Conservation (phyloP, 2,888 invertebrate species). For the Cyrtodaria siliqua region DNA sequence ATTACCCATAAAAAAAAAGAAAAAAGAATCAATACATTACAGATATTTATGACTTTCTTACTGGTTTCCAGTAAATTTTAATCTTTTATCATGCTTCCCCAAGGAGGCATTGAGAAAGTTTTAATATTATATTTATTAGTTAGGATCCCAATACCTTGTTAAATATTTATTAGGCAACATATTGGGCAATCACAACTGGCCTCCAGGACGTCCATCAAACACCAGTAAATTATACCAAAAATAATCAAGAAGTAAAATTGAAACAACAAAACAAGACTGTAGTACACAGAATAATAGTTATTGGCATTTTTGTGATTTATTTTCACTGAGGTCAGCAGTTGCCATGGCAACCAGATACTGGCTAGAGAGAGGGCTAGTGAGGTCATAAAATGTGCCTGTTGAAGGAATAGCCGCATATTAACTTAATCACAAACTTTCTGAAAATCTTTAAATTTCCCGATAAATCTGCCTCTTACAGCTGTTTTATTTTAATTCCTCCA, state of each 20-base stretch:
- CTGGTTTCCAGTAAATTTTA: conserved; percentile 51
- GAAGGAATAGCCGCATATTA: conserved; percentile 59
- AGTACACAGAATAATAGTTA: conserved; percentile 64
- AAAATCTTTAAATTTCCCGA: conserved; percentile 60
- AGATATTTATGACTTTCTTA: conserved; percentile 58
- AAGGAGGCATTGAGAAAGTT: conserved; percentile 12
- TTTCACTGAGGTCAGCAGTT: conserved; percentile 64
- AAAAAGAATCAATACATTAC: conserved; percentile 50
- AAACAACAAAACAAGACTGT: conserved; percentile 60
- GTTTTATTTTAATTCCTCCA: conserved; percentile 54
- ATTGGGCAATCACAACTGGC: no score
- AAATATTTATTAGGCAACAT: conserved; percentile 16
- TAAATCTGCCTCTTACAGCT: conserved; percentile 45
- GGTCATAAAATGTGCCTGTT: conserved; percentile 64
- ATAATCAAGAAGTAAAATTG: conserved; percentile 63
- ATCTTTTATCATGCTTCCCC: conserved; percentile 36
- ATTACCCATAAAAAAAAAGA: no score
- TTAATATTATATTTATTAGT: conserved; percentile 37
- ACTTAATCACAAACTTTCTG: conserved; percentile 60
- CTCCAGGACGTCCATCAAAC: conserved; percentile 25
- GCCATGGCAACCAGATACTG: conserved; percentile 61
- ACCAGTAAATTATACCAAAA: conserved; percentile 49
- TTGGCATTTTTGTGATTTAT: conserved; percentile 68
- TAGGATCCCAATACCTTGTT: conserved; percentile 3
- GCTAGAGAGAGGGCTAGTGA: conserved; percentile 51